These are phyloP conservation scores for Mormyrus hasselquistii DNA, from an alignment of 2,797 vertebrate species.

Conservation along the genomic window DNA sequence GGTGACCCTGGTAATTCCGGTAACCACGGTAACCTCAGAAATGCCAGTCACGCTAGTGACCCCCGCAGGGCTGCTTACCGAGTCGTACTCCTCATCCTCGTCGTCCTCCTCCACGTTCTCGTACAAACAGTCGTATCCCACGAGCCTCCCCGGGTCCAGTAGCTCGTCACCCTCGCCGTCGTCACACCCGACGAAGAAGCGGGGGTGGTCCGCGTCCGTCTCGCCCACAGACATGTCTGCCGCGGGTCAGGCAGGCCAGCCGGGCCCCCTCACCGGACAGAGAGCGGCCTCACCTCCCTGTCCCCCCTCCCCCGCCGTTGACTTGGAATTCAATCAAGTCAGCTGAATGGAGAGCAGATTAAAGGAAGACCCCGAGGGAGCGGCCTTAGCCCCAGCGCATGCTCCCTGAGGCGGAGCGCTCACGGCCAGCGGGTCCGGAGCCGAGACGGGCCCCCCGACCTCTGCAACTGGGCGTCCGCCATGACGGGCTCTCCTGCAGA, in stretches of 20 bases:
- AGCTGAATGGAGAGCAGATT: slow-evolving; percentile 1
- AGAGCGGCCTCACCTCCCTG: not conserved
- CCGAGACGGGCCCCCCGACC: not conserved
- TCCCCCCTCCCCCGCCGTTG: not conserved
- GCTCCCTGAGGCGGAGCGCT: slow-evolving; percentile 13
- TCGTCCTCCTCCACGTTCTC: slow-evolving; percentile 68
- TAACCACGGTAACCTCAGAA: not conserved
- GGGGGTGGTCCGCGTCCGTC: slow-evolving; percentile 55
- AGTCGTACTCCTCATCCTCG: slow-evolving; percentile 72
- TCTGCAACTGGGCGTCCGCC: slow-evolving; percentile 26
- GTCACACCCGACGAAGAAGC: slow-evolving; percentile 77
- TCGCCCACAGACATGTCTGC: slow-evolving; percentile 57
- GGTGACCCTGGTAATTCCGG: not conserved
- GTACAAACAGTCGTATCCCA: slow-evolving; percentile 68
- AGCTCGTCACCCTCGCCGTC: slow-evolving; percentile 69
- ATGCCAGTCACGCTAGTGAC: not conserved
- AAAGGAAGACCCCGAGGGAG: slow-evolving; percentile 2
- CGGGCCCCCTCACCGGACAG: not conserved
- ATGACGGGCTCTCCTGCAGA: slow-evolving; percentile 26
- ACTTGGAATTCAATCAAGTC: not conserved
- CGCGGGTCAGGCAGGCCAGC: not conserved
- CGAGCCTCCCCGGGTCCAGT: slow-evolving; percentile 56
- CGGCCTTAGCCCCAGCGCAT: slow-evolving; percentile 12
- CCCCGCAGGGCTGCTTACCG: slow-evolving; percentile 50
- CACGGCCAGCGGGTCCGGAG: slow-evolving; percentile 10